Conservation (phyloP, 1,140 invertebrate genomes). For the Zaprionus lachaisei region DNA sequence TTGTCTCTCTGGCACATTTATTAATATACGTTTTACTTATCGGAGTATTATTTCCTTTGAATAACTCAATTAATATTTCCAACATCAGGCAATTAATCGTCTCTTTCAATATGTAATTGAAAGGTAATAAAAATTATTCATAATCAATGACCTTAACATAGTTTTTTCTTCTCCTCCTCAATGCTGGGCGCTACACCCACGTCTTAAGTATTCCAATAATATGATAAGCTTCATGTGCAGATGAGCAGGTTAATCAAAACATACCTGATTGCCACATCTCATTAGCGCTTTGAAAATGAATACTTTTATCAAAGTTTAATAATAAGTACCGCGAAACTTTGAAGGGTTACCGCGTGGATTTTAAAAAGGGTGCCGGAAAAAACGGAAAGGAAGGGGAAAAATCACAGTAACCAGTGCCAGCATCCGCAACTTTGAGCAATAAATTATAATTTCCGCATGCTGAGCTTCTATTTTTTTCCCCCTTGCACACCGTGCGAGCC, state of each 20-base stretch:
- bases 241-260: constrained; percentile 5
- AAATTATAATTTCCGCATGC: constrained; percentile 79
- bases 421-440: constrained; percentile 73
- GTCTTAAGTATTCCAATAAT: constrained; percentile 20
- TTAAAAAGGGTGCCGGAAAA: not conserved
- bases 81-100: too few relatives aligned
- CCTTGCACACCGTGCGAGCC: not conserved
- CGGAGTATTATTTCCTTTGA: too few relatives aligned
- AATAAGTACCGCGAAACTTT: constrained; percentile 30
- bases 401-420: constrained; percentile 39
- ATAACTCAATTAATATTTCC: too few relatives aligned
- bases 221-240: constrained; percentile 9
- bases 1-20: not conserved
- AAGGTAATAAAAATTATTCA: too few relatives aligned
- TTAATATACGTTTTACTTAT: too few relatives aligned
- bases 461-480: constrained; percentile 31
- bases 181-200: too few relatives aligned
- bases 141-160: too few relatives aligned
- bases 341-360: constrained; percentile 11
- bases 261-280: constrained; percentile 15
- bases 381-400: constrained; percentile 6
- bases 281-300: constrained; percentile 10
- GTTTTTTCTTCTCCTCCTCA: too few relatives aligned
- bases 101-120: too few relatives aligned
- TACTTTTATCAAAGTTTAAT: constrained; percentile 35